Evolutionary conservation across 1,140 invertebrate species (phyloP).

Genomic region (Pentalonia nigronervosa): DNA sequence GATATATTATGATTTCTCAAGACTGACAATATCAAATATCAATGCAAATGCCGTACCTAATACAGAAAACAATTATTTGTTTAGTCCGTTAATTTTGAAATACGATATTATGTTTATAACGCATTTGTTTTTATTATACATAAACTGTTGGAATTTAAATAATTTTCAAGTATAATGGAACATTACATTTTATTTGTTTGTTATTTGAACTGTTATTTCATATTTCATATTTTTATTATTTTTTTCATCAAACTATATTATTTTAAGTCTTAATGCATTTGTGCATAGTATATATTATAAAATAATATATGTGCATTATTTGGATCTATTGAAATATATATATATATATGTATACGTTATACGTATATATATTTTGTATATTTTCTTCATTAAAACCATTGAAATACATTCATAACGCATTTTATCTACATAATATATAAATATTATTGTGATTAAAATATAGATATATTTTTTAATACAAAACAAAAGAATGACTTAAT

Average conservation of each 20-base stretch:
- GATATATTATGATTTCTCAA: background rate
- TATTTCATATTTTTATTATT: background rate
- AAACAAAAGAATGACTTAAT: background rate
- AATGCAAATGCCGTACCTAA: background rate
- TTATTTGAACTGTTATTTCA: background rate
- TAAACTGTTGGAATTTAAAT: slow-evolving; percentile 21
- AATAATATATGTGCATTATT: background rate
- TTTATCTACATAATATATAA: background rate
- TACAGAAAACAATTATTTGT: background rate
- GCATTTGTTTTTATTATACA: background rate
- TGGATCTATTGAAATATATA: background rate
- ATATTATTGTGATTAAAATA: background rate
- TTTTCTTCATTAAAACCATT: background rate
- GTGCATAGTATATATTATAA: background rate
- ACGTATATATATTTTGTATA: background rate
- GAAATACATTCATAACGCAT: background rate
- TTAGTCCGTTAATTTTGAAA: slow-evolving; percentile 17
- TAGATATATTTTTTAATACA: background rate
- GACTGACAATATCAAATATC: slow-evolving; percentile 3
- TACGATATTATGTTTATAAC: slow-evolving; percentile 20
- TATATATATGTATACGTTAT: background rate
- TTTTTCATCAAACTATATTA: background rate
- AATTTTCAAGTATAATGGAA: background rate
- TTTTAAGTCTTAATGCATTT: background rate
- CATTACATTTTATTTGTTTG: slow-evolving; percentile 15